A percentile compares a stretch with the other conserved stretches of the same genome.
Conservation (phyloP, 2,888 invertebrate species). For the Philereme vetulata region DNA sequence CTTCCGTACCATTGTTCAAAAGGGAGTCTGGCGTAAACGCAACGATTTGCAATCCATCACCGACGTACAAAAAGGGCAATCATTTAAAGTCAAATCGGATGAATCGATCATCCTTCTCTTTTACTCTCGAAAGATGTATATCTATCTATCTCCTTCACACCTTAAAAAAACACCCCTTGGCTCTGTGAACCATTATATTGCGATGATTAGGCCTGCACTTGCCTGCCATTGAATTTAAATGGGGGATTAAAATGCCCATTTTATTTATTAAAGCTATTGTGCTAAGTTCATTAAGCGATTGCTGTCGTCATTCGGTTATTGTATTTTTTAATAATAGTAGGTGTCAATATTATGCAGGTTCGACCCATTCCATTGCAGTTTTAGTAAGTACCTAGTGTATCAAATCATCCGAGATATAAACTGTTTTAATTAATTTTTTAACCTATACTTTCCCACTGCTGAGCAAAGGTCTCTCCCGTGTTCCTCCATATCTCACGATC, state of each 20-base stretch:
- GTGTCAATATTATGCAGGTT: constrained; percentile 26
- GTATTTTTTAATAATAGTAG: constrained; percentile 46
- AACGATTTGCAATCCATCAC: constrained; percentile 80
- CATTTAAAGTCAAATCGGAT: constrained; percentile 82
- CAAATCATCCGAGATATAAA: too few species aligned
- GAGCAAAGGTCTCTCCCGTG: too few species aligned
- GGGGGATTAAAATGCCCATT: constrained; percentile 79
- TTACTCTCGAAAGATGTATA: constrained; percentile 40
- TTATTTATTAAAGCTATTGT: constrained; percentile 81
- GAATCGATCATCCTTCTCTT: constrained; percentile 59
- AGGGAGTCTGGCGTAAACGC: constrained; percentile 55
- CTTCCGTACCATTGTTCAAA: constrained; percentile 29
- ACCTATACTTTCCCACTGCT: too few species aligned
- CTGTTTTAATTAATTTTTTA: too few species aligned
- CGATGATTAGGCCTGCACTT: constrained; percentile 82
- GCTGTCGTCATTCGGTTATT: constrained; percentile 60
- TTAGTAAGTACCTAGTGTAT: background rate
- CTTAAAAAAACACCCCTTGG: constrained; percentile 69
- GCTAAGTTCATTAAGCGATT: constrained; percentile 75
- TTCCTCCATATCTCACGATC: too few species aligned
- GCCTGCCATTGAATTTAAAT: constrained; percentile 82
- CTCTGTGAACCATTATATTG: constrained; percentile 80
- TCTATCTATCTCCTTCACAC: constrained; percentile 50
- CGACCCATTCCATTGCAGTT: background rate
- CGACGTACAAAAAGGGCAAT: constrained; percentile 73